phyloP scores from a whole-genome alignment of 2,888 invertebrate species.

The Caenorhabditis zanzibari region DNA sequence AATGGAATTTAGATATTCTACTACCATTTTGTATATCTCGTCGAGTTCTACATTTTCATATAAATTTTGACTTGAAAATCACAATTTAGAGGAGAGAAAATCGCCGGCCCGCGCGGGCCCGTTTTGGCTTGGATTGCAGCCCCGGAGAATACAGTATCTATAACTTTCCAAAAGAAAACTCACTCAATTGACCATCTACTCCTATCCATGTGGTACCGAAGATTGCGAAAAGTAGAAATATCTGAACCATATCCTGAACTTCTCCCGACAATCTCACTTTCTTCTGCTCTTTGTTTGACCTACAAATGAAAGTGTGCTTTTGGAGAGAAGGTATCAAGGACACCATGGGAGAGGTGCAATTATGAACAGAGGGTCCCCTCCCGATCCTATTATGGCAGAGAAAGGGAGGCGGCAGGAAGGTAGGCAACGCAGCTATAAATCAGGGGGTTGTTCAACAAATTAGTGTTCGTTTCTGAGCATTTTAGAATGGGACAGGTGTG shows the following conservation, averaged over 20 bases:
- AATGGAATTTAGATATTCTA: too few relatives aligned
- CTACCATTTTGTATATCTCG: too few relatives aligned
- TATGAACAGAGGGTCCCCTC: conserved; percentile 22
- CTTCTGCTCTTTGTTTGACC: conserved; percentile 32
- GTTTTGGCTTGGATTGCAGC: too few relatives aligned
- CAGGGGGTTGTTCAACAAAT: conserved; percentile 54
- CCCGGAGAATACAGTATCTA: too few relatives aligned
- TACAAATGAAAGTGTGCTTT: conserved; percentile 55
- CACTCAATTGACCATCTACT: conserved; percentile 53
- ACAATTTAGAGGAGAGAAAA: too few relatives aligned
- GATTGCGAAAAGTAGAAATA: conserved; percentile 19
- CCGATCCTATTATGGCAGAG: conserved; percentile 44
- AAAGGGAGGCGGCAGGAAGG: background rate
- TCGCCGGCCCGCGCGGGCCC: too few relatives aligned
- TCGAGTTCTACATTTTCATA: too few relatives aligned
- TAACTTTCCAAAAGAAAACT: conserved; percentile 19
- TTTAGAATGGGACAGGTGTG: conserved; percentile 36
- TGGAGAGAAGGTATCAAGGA: background rate
- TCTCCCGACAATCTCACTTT: conserved; percentile 16
- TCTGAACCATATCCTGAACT: conserved; percentile 7
- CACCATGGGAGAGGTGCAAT: conserved; percentile 32
- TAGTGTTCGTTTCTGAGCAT: conserved; percentile 34
- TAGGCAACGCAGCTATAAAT: conserved; percentile 45
- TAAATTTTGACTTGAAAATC: background rate
- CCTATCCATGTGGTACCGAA: conserved; percentile 1